A percentile compares a stretch with the other conserved stretches of the same genome.
Evolutionary conservation across 2,113 vertebrate genomes (phyloP).

Genomic region (Helogale parvula): DNA sequence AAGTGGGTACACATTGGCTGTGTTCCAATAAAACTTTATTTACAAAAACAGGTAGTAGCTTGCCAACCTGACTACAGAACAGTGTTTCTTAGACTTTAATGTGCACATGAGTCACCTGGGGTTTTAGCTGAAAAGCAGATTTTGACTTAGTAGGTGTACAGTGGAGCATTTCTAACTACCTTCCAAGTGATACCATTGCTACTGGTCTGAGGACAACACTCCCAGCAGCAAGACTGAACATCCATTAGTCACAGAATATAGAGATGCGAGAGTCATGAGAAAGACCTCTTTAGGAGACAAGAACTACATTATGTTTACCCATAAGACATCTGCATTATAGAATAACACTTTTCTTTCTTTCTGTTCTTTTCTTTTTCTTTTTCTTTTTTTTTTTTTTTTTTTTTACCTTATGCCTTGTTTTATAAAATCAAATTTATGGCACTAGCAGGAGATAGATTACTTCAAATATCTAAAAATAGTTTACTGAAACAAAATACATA

Average conservation of each 20-base stretch:
- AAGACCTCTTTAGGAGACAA: background rate
- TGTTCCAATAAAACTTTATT: constrained; percentile 25
- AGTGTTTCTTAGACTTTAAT: background rate
- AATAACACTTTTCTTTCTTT: background rate
- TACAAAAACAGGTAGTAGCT: background rate
- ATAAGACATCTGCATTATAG: background rate
- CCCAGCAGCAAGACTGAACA: background rate
- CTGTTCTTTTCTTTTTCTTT: background rate
- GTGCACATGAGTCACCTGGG: background rate
- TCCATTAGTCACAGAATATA: background rate
- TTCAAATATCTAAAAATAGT: constrained; percentile 55
- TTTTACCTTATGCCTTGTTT: background rate
- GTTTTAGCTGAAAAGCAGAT: background rate
- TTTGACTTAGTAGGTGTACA: background rate
- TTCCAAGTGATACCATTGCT: background rate
- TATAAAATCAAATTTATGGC: background rate
- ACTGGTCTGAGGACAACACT: background rate
- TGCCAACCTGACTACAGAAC: background rate
- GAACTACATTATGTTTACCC: background rate
- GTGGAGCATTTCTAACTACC: background rate
- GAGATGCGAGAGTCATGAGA: background rate
- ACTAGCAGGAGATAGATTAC: background rate
- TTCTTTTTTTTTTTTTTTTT: background rate
- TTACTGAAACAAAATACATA: constrained; percentile 2
- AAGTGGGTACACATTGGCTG: background rate